A percentile compares a stretch with the other conserved stretches of the same genome.
These are phyloP conservation scores for Nephrotoma appendiculata DNA, from an alignment of 2,888 invertebrate species.

Conservation along the genomic window DNA sequence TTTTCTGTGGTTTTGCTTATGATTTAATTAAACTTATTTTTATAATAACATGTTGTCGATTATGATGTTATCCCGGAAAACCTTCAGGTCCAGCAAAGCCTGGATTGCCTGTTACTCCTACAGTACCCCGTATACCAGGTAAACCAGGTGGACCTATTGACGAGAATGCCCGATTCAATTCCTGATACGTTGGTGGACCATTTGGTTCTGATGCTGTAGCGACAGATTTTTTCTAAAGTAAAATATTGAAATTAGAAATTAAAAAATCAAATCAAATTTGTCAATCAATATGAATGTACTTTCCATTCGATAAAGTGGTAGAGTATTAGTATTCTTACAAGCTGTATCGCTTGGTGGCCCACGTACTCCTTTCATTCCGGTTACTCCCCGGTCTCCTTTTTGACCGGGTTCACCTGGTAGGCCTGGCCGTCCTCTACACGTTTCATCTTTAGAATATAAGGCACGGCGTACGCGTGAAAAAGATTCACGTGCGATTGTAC, in stretches of 20 bases:
- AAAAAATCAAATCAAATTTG: not conserved
- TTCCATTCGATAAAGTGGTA: not conserved
- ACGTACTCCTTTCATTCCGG: not conserved
- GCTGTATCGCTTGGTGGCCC: not conserved
- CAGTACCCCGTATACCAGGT: not conserved
- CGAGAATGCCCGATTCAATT: not conserved
- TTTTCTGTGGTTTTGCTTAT: too few relatives aligned
- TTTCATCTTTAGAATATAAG: not conserved
- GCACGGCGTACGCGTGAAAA: not conserved
- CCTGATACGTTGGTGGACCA: not conserved
- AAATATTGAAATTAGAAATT: not conserved
- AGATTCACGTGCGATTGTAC: not conserved
- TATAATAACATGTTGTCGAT: too few relatives aligned
- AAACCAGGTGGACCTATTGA: not conserved
- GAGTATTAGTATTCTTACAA: not conserved
- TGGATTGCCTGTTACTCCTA: not conserved
- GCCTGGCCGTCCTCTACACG: not conserved
- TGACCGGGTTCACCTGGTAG: not conserved
- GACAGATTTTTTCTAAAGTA: not conserved
- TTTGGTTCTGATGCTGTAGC: not conserved
- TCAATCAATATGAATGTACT: not conserved
- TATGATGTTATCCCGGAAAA: not conserved
- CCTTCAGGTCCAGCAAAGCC: not conserved
- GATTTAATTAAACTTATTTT: too few relatives aligned
- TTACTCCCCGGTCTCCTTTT: not conserved